Base-by-base conservation (phyloP, 2,888 invertebrate species). In the Thymelicus sylvestris region DNA sequence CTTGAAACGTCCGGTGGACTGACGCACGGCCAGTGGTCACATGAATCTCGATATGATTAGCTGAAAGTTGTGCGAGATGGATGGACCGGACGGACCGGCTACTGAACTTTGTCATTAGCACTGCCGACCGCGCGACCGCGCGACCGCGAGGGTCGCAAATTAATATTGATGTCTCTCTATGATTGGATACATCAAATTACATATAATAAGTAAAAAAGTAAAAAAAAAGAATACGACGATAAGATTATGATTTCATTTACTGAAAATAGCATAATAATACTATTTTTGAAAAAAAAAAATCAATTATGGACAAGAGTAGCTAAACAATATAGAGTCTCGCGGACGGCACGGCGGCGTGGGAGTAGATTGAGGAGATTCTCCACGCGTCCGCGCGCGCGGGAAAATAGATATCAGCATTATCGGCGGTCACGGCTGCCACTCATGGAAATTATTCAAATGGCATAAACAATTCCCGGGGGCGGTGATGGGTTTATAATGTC, bases 401-500 rank as follows among this genome's bases (percentile, higher is more conserved):
- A 63, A 55, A 69, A 69, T 69, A 69, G 69, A 64, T 64, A 64
- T 69, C 64, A n/a, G 7, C 64, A 64, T 59, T 64, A 64, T 69
- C 64, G 19, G 7, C 59, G 69, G 72, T 60, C 71, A 66, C 69
- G 64, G 66, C 67, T 68, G 74, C 63, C 72, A 72, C 39, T 66
- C 74, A 73, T 74, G 75, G 71, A 74, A 74, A 78, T 76, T 76
- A 75, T 75, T 75, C 75, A 76, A 74, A 75, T 73, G 72, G 72
- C 76, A 73, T 74, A 73, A 76, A 76, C 77, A 76, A 76, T 75
- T 72, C 74, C 74, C 75, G 70, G 44, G 62, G 55, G 70, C 72
- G 74, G 72, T 76, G 74, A 78, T 78, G 77, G 68, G 72, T 61
- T 78, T 78, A 78, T 78, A 78, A 78, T 78, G 77, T 31, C 31